These are phyloP conservation scores for Synodontis membranacea DNA, from an alignment of 2,113 vertebrate species.

Conservation along the genomic window DNA sequence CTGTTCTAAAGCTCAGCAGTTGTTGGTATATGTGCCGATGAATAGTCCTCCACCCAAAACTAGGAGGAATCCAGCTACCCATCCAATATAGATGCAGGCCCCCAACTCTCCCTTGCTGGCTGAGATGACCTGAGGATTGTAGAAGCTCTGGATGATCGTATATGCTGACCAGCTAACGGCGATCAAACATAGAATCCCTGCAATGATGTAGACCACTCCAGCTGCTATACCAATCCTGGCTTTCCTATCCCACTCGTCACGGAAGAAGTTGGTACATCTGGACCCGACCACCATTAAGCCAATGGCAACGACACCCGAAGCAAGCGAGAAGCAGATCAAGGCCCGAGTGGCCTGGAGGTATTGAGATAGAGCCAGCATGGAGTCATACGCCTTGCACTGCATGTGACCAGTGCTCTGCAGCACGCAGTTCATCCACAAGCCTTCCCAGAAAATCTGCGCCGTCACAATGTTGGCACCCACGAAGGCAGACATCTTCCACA, in stretches of 20 bases:
- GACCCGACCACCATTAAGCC: slow-evolving; percentile 68
- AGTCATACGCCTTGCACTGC: slow-evolving; percentile 81
- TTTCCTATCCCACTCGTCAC: slow-evolving; percentile 64
- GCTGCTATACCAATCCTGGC: slow-evolving; percentile 62
- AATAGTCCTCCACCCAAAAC: slow-evolving; percentile 81
- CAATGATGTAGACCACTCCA: slow-evolving; percentile 72
- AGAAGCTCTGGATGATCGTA: slow-evolving; percentile 83
- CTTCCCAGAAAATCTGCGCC: slow-evolving; percentile 83
- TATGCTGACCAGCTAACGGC: slow-evolving; percentile 83
- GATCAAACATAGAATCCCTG: slow-evolving; percentile 75
- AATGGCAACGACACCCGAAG: slow-evolving; percentile 63
- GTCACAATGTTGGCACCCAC: slow-evolving; percentile 85
- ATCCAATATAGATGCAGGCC: slow-evolving; percentile 86
- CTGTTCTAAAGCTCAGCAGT: slow-evolving; percentile 56
- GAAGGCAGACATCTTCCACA: slow-evolving; percentile 89
- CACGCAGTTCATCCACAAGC: slow-evolving; percentile 83
- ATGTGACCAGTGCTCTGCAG: slow-evolving; percentile 77
- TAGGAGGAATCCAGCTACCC: slow-evolving; percentile 79
- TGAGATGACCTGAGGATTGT: slow-evolving; percentile 74
- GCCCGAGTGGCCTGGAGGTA: slow-evolving; percentile 74
- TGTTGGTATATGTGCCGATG: slow-evolving; percentile 68
- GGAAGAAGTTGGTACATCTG: slow-evolving; percentile 71
- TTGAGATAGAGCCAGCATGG: slow-evolving; percentile 73
- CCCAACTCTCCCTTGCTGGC: slow-evolving; percentile 82
- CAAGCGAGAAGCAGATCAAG: slow-evolving; percentile 75